Conservation (phyloP, 2,888 invertebrate genomes). For the Torymus auratus region DNA sequence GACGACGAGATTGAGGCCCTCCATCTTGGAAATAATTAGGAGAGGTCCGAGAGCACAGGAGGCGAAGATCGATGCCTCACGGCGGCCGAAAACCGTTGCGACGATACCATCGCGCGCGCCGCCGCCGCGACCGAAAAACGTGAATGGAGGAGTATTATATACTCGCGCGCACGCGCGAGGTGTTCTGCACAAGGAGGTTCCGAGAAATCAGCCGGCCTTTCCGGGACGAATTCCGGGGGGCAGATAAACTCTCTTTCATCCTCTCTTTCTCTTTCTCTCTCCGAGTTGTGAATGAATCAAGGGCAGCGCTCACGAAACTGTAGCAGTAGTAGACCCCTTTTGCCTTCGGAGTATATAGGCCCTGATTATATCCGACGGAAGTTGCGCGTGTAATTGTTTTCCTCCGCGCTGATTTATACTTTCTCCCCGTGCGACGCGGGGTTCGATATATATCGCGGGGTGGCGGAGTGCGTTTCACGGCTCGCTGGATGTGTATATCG, state of each 20-base stretch:
- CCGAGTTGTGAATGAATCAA: conserved; percentile 73
- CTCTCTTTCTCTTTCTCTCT: conserved; percentile 42
- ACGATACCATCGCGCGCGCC: conserved; percentile 69
- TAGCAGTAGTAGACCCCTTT: neutral
- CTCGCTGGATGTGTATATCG: too few species aligned
- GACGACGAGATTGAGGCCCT: conserved; percentile 61
- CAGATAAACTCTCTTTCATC: conserved; percentile 67
- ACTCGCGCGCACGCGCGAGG: neutral
- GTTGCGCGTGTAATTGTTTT: conserved; percentile 62
- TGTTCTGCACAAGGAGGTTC: conserved; percentile 61
- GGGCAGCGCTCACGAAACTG: conserved; percentile 58
- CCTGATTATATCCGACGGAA: conserved; percentile 59
- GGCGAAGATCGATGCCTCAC: conserved; percentile 75
- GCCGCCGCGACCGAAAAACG: conserved; percentile 73
- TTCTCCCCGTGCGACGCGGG: neutral
- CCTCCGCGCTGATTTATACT: conserved; percentile 53
- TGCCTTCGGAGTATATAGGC: conserved; percentile 11
- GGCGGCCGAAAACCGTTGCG: conserved; percentile 68
- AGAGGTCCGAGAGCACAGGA: conserved; percentile 39
- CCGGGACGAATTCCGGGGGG: conserved; percentile 77
- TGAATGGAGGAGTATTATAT: conserved; percentile 33
- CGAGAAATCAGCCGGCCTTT: conserved; percentile 76
- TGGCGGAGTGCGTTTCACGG: too few species aligned
- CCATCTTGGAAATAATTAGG: conserved; percentile 75
- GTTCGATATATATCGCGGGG: too few species aligned